Evolutionary conservation across 2,113 vertebrate genomes (phyloP), one percentile per base, ranked within the genome.

Genomic region (Trinectes maculatus): DNA sequence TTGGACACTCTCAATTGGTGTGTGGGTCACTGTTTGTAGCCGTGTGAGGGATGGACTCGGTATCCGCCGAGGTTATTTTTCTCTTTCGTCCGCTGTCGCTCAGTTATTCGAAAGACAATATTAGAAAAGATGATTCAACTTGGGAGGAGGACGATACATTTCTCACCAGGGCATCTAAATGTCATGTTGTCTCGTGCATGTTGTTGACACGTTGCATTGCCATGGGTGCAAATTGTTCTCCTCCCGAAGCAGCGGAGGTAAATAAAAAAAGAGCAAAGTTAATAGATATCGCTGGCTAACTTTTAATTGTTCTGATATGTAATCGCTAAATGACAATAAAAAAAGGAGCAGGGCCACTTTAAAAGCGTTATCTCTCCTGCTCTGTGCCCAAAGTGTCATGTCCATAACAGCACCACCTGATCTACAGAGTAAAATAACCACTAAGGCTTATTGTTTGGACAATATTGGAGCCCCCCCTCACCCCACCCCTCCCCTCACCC

Each of bases 401-500:
- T 91, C 92, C 88, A 80, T 90, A 89, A 88, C 87, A 74, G 82
- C 83, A 88, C 88, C 90, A 91, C 79, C 89, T 91, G 86, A 93
- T 92, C 92, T 92, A 89, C 88, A 80, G 91, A 93, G 92, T 90
- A 90, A 94, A 92, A 94, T 94, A 93, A 93, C 87, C 79, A 52
- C 81, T 82, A 84, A 73, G 81, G 80, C 86, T 91, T 92, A 94
- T 94, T 93, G 91, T 93, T 92, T 92, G 92, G 90, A 90, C 92
- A 93, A 93, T 91, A 90, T 91, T 91, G 89, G 66, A 87, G 75
- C 71, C 85, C 89, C 84, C 36, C 54, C 19, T 19, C 39, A 22
- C 62, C 42, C 87, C 71, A 81, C 56, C 81, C 71, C 86, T 53
- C 86, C 85, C 92, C 87, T 93, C 51, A 92, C 91, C 90, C 91